phyloP scores from a whole-genome alignment of 2,888 invertebrate species.

The Tuberolachnus salignus region DNA sequence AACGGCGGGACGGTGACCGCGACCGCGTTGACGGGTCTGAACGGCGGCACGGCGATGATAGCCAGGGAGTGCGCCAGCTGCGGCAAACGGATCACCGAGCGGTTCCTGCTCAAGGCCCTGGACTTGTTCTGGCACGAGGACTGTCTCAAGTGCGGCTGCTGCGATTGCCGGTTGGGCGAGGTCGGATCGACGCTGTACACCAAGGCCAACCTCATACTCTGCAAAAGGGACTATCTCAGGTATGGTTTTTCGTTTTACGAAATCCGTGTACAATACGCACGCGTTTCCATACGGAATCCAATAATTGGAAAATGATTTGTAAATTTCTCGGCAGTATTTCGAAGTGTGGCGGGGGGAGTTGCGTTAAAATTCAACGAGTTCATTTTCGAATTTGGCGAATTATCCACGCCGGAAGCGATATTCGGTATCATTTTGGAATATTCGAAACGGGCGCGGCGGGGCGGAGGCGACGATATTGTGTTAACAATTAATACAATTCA shows the following conservation, averaged over 20 bases:
- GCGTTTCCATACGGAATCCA: too few relatives aligned
- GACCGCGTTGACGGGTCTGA: slow-evolving; percentile 42
- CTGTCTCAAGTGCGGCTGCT: slow-evolving; percentile 96
- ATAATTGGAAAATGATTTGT: too few relatives aligned
- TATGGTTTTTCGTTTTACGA: slow-evolving; percentile 60
- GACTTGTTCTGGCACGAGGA: slow-evolving; percentile 98
- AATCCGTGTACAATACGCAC: too few relatives aligned
- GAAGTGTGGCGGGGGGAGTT: too few relatives aligned
- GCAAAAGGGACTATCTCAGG: slow-evolving; percentile 95
- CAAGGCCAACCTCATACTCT: slow-evolving; percentile 92
- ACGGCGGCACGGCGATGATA: slow-evolving; percentile 47
- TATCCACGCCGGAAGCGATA: too few relatives aligned
- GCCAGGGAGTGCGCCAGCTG: slow-evolving; percentile 79
- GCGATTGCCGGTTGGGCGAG: slow-evolving; percentile 94
- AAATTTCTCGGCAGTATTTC: too few relatives aligned
- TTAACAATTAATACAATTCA: too few relatives aligned
- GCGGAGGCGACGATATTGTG: too few relatives aligned
- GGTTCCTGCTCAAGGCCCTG: slow-evolving; percentile 85
- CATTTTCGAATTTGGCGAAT: too few relatives aligned
- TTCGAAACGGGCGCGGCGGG: too few relatives aligned
- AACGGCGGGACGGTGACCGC: slow-evolving; percentile 48
- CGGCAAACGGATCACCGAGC: slow-evolving; percentile 82
- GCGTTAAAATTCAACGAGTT: too few relatives aligned
- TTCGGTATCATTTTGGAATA: too few relatives aligned
- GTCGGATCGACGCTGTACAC: slow-evolving; percentile 95